A percentile compares a stretch with the other conserved stretches of the same genome.
phyloP scores from a whole-genome alignment of 2,797 vertebrate species.

The Sebastes itinus region DNA sequence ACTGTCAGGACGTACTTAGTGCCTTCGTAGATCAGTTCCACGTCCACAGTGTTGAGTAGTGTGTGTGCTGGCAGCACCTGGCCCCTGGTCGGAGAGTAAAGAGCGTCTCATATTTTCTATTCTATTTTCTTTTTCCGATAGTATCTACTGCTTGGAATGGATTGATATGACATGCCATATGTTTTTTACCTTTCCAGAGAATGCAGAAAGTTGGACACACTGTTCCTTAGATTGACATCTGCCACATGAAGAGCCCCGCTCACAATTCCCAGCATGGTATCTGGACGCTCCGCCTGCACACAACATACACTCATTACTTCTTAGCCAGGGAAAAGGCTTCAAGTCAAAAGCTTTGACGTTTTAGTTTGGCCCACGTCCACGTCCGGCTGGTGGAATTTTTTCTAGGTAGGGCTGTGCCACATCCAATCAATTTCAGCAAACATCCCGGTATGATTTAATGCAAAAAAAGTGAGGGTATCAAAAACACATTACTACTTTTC shows the following conservation, averaged over 20 bases:
- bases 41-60: conserved; percentile 93
- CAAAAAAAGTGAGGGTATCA: too few species aligned
- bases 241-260: conserved; percentile 96
- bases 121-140: background rate
- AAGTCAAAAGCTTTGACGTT: background rate
- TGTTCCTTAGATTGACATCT: conserved; percentile 93
- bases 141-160: background rate
- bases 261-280: conserved; percentile 96
- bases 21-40: conserved; percentile 97
- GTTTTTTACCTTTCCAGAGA: conserved; percentile 92
- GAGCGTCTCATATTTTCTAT: background rate
- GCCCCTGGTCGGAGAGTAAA: conserved; percentile 80
- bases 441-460: too few species aligned
- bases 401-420: too few species aligned
- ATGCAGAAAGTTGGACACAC: conserved; percentile 97
- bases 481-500: too few species aligned
- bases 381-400: too few species aligned
- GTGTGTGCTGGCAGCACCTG: conserved; percentile 96
- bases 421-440: too few species aligned
- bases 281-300: conserved; percentile 92
- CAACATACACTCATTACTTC: conserved; percentile 1
- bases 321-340: background rate
- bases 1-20: conserved; percentile 94
- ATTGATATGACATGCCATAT: background rate
- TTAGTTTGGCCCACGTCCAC: too few species aligned